Base-by-base conservation (phyloP, 2,888 invertebrate species). In the Aethes cnicana region DNA sequence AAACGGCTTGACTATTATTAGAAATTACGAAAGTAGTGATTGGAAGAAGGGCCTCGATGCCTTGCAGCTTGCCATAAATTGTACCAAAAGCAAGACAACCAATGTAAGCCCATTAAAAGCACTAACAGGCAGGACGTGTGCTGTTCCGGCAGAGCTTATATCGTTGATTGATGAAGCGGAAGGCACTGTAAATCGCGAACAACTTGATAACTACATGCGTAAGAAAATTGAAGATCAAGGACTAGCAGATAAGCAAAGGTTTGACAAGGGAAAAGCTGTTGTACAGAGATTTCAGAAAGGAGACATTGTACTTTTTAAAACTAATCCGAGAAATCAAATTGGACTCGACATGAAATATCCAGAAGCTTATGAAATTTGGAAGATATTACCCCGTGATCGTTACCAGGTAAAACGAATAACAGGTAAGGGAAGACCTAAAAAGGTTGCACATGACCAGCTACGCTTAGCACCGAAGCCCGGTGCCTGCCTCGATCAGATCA, bases 51-150 rank as follows among this genome's bases (percentile, higher is more conserved):
- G 30, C 3, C 30, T 56, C 6, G 53, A 47, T 8, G 44, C 55
- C n/a, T n/a, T n/a, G n/a, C n/a, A n/a, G n/a, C n/a, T n/a, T n/a
- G n/a, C n/a, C n/a, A n/a, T n/a, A n/a, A 60, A 60, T 17, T 60
- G 58, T 11, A 58, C 57, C 1, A 53, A 41, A n/a, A 53, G 35
- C 8, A 54, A 53, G 47, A 47, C 54, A 4, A 56, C 55, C 0
- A 53, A 53, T 26, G 53, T 56, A 7, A 53, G 50, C 11, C 58
- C 61, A 30, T 21, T 60, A 6, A 47, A 54, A 47, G 37, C 48
- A 3, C 43, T 56, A 2, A 58, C 57, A 0, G 53, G n/a, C n/a
- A n/a, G n/a, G n/a, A n/a, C n/a, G n/a, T n/a, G n/a, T n/a, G n/a
- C n/a, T n/a, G n/a, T n/a, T n/a, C n/a, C n/a, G n/a, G n/a, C n/a